phyloP scores from a whole-genome alignment of 1,140 invertebrate species.

The Penaeus chinensis region DNA sequence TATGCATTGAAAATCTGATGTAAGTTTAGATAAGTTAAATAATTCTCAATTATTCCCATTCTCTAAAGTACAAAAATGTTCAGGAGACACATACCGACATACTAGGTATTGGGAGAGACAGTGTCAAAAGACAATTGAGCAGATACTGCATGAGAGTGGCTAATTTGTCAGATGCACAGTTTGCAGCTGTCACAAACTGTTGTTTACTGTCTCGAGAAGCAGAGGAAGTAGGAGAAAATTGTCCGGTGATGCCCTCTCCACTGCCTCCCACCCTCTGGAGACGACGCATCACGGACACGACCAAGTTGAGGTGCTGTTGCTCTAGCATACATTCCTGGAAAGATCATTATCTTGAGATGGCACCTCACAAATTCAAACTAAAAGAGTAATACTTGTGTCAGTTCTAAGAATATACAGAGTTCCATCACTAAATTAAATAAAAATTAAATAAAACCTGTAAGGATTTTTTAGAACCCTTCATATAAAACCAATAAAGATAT shows the following conservation, averaged over 20 bases:
- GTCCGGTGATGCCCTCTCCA: conserved; percentile 66
- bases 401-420: too few relatives aligned
- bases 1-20: background rate
- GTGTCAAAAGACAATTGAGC: conserved; percentile 65
- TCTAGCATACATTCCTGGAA: conserved; percentile 80
- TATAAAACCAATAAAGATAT: too few relatives aligned
- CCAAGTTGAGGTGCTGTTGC: conserved; percentile 83
- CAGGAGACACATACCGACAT: conserved; percentile 25
- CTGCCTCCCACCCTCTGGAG: conserved; percentile 71
- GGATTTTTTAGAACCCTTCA: too few relatives aligned
- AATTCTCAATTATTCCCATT: background rate
- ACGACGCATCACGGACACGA: conserved; percentile 78
- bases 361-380: too few relatives aligned
- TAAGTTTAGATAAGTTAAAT: background rate
- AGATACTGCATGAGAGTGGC: conserved; percentile 70
- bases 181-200: conserved; percentile 28
- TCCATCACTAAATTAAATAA: too few relatives aligned
- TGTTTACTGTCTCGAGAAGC: conserved; percentile 27
- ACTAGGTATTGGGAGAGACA: conserved; percentile 64
- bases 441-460: too few relatives aligned
- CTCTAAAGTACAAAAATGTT: background rate
- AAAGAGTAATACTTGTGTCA: too few relatives aligned
- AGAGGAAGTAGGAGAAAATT: conserved; percentile 3
- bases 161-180: conserved; percentile 45
- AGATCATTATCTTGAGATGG: background rate